These are phyloP conservation scores for Rhaphigaster nebulosa DNA, from an alignment of 2,888 invertebrate genomes.

Conservation along the genomic window DNA sequence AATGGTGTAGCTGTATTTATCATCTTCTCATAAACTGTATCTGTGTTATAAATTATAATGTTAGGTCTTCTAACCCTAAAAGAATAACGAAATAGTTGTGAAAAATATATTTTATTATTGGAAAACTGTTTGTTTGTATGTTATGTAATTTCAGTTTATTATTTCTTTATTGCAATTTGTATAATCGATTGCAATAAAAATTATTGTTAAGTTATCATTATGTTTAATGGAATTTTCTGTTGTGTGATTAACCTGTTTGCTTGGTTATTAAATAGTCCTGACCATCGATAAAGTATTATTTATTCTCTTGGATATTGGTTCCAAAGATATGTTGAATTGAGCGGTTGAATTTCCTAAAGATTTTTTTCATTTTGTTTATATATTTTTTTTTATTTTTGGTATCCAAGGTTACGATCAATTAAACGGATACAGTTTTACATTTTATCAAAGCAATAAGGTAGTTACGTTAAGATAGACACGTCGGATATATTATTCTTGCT, in stretches of 20 bases:
- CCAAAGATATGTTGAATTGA: not conserved
- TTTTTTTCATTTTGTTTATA: not conserved
- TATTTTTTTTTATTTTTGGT: not conserved
- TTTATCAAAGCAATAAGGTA: slow-evolving; percentile 29
- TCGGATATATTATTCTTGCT: not conserved
- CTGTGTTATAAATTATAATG: slow-evolving; percentile 38
- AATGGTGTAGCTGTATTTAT: not conserved
- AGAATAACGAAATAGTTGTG: not conserved
- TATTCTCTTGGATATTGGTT: not conserved
- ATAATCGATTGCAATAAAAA: slow-evolving; percentile 3
- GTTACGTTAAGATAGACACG: not conserved
- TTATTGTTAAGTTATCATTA: slow-evolving; percentile 31
- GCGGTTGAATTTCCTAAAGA: not conserved
- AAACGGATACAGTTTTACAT: slow-evolving; percentile 18
- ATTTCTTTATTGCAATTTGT: not conserved
- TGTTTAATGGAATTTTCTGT: not conserved
- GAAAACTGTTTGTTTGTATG: slow-evolving; percentile 1
- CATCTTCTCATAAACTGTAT: slow-evolving; percentile 13
- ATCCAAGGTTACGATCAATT: not conserved
- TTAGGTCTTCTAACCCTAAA: not conserved
- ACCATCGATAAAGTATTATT: slow-evolving; percentile 22
- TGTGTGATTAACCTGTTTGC: slow-evolving; percentile 18
- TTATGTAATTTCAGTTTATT: slow-evolving; percentile 8
- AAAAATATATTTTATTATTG: slow-evolving; percentile 31
- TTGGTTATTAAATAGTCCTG: slow-evolving; percentile 11